Conservation (phyloP, 2,797 vertebrate species). For the Uromys caudimaculatus region DNA sequence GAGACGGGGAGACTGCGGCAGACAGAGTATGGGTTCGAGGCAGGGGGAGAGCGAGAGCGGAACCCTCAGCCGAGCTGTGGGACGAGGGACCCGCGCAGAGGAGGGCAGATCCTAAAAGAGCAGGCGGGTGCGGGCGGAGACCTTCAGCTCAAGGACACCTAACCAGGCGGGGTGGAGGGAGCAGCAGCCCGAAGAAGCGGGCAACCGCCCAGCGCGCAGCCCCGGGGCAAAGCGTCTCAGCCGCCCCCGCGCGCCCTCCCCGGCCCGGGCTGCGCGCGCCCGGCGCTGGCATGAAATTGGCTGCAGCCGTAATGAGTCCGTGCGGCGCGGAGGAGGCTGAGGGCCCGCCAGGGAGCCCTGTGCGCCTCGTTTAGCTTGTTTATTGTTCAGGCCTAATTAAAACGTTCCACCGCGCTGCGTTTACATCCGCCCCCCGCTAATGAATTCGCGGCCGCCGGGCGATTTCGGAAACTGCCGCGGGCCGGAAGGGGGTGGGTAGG, state of each 20-base stretch:
- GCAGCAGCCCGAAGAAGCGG: not conserved
- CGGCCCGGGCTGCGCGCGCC: constrained; percentile 43
- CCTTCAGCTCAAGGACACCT: constrained; percentile 77
- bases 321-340: constrained; percentile 85
- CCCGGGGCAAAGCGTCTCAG: not conserved
- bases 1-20: not conserved
- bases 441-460: constrained; percentile 86
- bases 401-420: constrained; percentile 88
- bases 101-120: constrained; percentile 6
- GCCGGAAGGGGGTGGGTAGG: constrained; percentile 61
- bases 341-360: constrained; percentile 86
- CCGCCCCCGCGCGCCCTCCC: not conserved
- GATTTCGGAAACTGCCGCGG: constrained; percentile 81
- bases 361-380: constrained; percentile 89
- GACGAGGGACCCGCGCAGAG: not conserved
- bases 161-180: constrained; percentile 12
- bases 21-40: not conserved
- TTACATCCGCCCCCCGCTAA: constrained; percentile 87
- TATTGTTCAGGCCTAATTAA: constrained; percentile 90
- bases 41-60: not conserved
- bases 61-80: not conserved
- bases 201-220: not conserved
- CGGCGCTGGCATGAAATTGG: constrained; percentile 86
- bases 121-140: constrained; percentile 27
- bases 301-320: constrained; percentile 87